A percentile compares a stretch with the other conserved stretches of the same genome.
phyloP scores from a whole-genome alignment of 2,113 vertebrate genomes.

The Pogonocichla stellata region DNA sequence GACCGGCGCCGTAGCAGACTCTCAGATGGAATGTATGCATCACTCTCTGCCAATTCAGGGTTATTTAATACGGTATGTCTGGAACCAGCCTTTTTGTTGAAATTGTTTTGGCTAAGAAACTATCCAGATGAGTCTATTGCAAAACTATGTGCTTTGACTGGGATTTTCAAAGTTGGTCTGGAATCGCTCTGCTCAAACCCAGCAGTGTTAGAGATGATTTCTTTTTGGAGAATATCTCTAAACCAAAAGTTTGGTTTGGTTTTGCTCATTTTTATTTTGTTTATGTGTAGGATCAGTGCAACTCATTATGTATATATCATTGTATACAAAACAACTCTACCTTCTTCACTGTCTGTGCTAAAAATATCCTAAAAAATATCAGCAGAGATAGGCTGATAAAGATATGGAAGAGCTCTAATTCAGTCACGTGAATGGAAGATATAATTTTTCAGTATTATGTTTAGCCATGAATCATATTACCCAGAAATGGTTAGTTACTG shows the following conservation, averaged over 20 bases:
- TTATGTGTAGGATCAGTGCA: background rate
- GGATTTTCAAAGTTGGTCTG: slow-evolving; percentile 35
- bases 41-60: slow-evolving; percentile 64
- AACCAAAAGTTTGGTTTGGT: background rate
- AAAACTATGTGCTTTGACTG: slow-evolving; percentile 67
- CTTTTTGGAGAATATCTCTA: background rate
- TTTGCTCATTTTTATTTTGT: background rate
- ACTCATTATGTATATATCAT: background rate
- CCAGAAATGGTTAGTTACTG: slow-evolving; percentile 21
- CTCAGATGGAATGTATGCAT: slow-evolving; percentile 64
- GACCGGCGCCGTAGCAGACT: slow-evolving; percentile 52
- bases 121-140: slow-evolving; percentile 58
- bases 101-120: slow-evolving; percentile 70
- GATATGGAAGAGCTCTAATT: background rate
- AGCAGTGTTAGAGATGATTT: background rate
- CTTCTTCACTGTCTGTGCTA: background rate
- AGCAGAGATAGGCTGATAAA: background rate
- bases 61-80: slow-evolving; percentile 73
- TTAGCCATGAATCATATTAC: background rate
- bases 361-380: background rate
- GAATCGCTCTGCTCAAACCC: background rate
- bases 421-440: background rate
- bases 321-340: background rate
- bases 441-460: background rate
- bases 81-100: slow-evolving; percentile 64